phyloP scores from a whole-genome alignment of 2,113 vertebrate species.

The Ophthalmolycus amberensis region DNA sequence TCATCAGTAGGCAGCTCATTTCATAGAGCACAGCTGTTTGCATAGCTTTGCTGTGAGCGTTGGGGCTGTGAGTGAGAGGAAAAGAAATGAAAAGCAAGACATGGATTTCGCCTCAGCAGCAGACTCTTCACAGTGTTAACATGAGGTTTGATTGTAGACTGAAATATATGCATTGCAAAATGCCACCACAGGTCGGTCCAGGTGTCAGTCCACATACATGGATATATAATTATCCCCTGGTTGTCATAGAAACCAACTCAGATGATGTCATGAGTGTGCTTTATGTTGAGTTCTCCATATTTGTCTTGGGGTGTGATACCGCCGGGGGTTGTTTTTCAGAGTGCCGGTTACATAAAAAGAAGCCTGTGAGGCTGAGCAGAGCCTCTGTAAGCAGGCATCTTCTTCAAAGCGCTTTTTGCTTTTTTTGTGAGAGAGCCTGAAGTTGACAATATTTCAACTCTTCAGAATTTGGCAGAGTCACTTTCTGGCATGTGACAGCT shows the following conservation, averaged over 20 bases:
- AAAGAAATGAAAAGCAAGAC: neutral
- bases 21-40: neutral
- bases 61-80: constrained; percentile 9
- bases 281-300: neutral
- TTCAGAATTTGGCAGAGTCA: neutral
- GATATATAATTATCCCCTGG: constrained; percentile 27
- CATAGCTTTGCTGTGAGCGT: neutral
- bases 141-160: neutral
- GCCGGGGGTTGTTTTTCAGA: neutral
- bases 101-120: neutral
- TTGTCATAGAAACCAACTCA: constrained; percentile 70
- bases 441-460: neutral
- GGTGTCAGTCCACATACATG: neutral
- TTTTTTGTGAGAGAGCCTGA: neutral
- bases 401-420: neutral
- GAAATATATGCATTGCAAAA: neutral
- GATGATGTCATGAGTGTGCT: constrained; percentile 22
- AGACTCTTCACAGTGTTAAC: neutral
- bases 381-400: neutral
- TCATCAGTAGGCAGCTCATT: neutral
- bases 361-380: neutral
- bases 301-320: constrained; percentile 7
- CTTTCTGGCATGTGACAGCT: neutral
- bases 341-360: neutral
- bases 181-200: neutral